These are phyloP conservation scores for Astropecten irregularis DNA, from an alignment of 53 echinoderm and acorn worm species.

Conservation along the genomic window DNA sequence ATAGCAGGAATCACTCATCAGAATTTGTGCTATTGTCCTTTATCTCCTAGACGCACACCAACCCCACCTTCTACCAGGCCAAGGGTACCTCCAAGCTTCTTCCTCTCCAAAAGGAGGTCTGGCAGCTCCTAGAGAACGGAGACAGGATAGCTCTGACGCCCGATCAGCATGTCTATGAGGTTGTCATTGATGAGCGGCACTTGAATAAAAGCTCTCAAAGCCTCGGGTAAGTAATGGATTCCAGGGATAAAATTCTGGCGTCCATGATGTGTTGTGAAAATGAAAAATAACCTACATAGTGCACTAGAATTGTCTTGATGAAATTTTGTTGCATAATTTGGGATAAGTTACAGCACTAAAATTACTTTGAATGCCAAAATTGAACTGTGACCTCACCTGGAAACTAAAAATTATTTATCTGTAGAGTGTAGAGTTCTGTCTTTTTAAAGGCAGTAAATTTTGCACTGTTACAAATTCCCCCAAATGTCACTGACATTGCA, in stretches of 20 bases:
- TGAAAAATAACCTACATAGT: no score
- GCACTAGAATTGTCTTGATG: not conserved
- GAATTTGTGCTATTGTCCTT: not conserved
- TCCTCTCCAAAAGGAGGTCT: slow-evolving; percentile 79
- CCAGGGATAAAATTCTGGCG: no score
- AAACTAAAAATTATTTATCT: no score
- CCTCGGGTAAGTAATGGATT: slow-evolving; percentile 65
- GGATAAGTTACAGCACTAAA: no score
- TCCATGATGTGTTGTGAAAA: not conserved
- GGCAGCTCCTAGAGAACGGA: slow-evolving; percentile 79
- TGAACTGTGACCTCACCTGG: no score
- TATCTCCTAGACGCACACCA: slow-evolving; percentile 80
- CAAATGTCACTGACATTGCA: no score
- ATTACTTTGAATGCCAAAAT: no score
- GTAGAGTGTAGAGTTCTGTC: no score
- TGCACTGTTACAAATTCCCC: no score
- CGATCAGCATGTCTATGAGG: slow-evolving; percentile 96
- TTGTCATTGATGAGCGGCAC: slow-evolving; percentile 86
- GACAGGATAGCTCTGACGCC: slow-evolving; percentile 85
- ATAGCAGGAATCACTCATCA: no score
- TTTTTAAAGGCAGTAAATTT: no score
- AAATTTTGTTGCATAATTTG: not conserved
- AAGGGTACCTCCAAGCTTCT: slow-evolving; percentile 63
- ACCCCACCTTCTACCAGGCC: slow-evolving; percentile 85
- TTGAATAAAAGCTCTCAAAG: slow-evolving; percentile 65